phyloP scores from a whole-genome alignment of 1,140 invertebrate genomes.

The Stratiolaelaps scimitus region DNA sequence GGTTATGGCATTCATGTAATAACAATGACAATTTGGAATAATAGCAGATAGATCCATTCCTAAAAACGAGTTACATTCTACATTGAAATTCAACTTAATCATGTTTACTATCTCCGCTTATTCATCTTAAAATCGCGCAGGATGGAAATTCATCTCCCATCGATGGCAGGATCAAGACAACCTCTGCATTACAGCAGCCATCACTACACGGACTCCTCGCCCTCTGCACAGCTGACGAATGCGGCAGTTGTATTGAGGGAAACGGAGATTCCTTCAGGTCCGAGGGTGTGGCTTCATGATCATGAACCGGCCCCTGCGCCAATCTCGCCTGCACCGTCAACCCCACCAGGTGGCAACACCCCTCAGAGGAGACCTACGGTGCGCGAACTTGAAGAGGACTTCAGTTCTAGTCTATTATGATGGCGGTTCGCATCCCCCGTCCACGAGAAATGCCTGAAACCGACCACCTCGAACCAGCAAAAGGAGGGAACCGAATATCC shows the following conservation, averaged over 20 bases:
- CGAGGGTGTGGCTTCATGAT: too few species aligned
- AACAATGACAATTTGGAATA: neutral
- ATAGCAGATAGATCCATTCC: constrained; percentile 1
- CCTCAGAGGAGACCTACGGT: constrained; percentile 23
- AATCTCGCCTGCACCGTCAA: neutral
- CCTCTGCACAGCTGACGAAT: neutral
- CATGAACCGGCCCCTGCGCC: neutral
- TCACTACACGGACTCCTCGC: constrained; percentile 5
- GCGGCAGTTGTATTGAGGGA: neutral
- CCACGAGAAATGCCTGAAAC: too few species aligned
- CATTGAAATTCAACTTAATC: too few species aligned
- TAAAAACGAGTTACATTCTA: neutral
- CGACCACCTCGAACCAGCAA: too few species aligned
- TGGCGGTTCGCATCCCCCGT: too few species aligned
- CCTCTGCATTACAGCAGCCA: neutral
- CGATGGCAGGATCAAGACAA: neutral
- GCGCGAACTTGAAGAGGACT: constrained; percentile 12
- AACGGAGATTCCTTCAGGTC: neutral
- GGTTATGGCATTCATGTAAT: neutral
- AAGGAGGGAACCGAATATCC: too few species aligned
- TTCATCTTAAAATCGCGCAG: neutral
- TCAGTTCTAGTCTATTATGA: neutral
- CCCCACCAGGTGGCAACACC: constrained; percentile 2
- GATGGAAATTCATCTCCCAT: constrained; percentile 7
- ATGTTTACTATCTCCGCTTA: too few species aligned